Base-by-base conservation (phyloP, 2,888 invertebrate species). In the Neoitamus cyanurus region DNA sequence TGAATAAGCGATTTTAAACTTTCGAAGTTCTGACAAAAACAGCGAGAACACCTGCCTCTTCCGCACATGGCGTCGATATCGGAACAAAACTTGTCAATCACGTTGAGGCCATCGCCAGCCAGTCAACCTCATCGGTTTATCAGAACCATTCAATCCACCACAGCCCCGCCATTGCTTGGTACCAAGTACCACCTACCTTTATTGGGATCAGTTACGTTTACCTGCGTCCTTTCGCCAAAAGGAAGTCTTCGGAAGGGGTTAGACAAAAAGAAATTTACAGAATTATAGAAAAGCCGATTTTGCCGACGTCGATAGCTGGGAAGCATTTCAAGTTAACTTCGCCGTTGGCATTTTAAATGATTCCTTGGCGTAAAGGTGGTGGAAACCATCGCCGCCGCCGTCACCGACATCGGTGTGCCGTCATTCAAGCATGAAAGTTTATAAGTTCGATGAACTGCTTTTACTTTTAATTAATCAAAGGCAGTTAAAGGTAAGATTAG, bases 401-500 rank as follows among this genome's bases (percentile, higher is more conserved):
- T 58, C 58, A 25, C 58, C 58, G 58, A 9, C 58, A 15, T 25
- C 20, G 58, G 48, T 15, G n/a, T 58, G 58, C 58, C 25, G 58
- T 58, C 58, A 58, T 58, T 58, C 58, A 58, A 58, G 58, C 58
- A 58, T 58, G 58, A 58, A 58, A 58, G 58, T 20, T 25, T 25
- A 15, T 2, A 58, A 20, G 58, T 58, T 58, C 58, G 9, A 20
- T 58, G 58, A 58, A 58, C 58, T 58, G 58, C 58, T 58, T 58
- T 58, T 58, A 58, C 58, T 58, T 58, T 58, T 58, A 58, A 58
- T 58, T 58, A 58, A 58, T 58, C 58, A 58, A 58, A 58, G 58
- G 58, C 20, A 58, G 58, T 58, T 58, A 58, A 20, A 58, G 58
- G 58, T 58, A 58, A 58, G 20, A 58, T 58, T 58, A 58, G 58